A percentile compares a stretch with the other conserved stretches of the same genome.
phyloP scores from a whole-genome alignment of 1,140 invertebrate species.

The Drosophila parabipectinata region DNA sequence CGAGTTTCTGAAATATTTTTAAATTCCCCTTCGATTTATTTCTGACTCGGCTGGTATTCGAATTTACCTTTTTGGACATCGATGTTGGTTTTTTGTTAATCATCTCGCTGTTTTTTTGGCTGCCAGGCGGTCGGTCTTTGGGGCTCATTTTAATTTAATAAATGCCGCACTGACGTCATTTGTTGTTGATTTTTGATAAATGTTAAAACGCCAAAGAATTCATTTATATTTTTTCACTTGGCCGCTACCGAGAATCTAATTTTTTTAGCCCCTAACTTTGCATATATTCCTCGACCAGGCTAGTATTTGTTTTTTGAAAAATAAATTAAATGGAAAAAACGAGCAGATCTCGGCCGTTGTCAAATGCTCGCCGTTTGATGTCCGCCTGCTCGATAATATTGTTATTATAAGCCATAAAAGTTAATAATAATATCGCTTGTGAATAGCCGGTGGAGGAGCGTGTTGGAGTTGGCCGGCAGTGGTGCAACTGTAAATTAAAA shows the following conservation, averaged over 20 bases:
- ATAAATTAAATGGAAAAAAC: conserved; percentile 43
- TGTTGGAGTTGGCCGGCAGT: conserved; percentile 20
- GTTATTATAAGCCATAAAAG: conserved; percentile 55
- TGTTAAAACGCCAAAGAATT: conserved; percentile 59
- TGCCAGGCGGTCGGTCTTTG: conserved; percentile 20
- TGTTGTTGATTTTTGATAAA: conserved; percentile 65
- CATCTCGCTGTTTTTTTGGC: conserved; percentile 43
- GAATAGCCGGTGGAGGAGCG: conserved; percentile 44
- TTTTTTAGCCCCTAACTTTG: conserved; percentile 40
- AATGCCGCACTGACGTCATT: conserved; percentile 71
- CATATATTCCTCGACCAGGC: conserved; percentile 20
- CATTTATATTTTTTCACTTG: conserved; percentile 19
- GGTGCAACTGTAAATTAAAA: conserved; percentile 81
- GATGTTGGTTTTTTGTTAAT: conserved; percentile 40
- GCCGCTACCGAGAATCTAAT: conserved; percentile 43
- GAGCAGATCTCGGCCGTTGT: conserved; percentile 36
- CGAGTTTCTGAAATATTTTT: conserved; percentile 23
- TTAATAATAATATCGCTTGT: conserved; percentile 44
- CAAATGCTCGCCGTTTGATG: conserved; percentile 32
- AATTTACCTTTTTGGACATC: conserved; percentile 47
- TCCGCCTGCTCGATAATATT: conserved; percentile 58
- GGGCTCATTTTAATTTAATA: conserved; percentile 61
- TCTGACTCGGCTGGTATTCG: conserved; percentile 7
- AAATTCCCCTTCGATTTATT: conserved; percentile 25
- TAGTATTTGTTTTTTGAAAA: conserved; percentile 52